Conservation (phyloP, 2,888 invertebrate species). For the Gortyna flavago region DNA sequence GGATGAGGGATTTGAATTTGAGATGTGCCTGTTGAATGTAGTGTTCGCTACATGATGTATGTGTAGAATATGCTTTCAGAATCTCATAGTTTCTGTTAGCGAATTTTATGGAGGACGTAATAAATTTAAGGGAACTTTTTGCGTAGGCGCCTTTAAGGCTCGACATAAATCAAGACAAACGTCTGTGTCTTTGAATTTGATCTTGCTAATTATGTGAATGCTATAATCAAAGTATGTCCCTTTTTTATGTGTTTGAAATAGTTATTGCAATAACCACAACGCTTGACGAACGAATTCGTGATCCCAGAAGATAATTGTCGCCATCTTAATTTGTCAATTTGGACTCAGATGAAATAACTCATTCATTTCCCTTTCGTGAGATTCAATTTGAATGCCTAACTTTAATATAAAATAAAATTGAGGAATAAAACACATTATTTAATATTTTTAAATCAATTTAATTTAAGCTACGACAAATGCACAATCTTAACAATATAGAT, state of each 20-base stretch:
- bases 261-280: not conserved
- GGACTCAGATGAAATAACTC: not conserved
- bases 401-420: too few relatives aligned
- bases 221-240: not conserved
- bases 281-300: too few relatives aligned
- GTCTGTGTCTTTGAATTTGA: not conserved
- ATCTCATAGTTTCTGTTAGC: constrained; percentile 37
- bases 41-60: constrained; percentile 38
- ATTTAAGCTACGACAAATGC: constrained; percentile 4
- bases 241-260: not conserved
- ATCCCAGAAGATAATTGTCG: not conserved
- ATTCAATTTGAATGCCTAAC: not conserved
- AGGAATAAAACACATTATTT: not conserved
- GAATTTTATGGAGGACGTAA: constrained; percentile 12
- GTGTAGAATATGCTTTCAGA: constrained; percentile 36
- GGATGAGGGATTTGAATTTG: constrained; percentile 58
- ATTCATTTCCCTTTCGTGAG: not conserved
- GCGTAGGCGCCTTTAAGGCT: not conserved
- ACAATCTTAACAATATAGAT: constrained; percentile 5
- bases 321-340: not conserved
- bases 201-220: not conserved
- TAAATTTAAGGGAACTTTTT: not conserved
- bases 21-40: constrained; percentile 53
- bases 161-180: not conserved
- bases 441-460: not conserved